These are phyloP conservation scores for Magallana ariakensis DNA, from an alignment of 1,140 invertebrate species.

Conservation along the genomic window DNA sequence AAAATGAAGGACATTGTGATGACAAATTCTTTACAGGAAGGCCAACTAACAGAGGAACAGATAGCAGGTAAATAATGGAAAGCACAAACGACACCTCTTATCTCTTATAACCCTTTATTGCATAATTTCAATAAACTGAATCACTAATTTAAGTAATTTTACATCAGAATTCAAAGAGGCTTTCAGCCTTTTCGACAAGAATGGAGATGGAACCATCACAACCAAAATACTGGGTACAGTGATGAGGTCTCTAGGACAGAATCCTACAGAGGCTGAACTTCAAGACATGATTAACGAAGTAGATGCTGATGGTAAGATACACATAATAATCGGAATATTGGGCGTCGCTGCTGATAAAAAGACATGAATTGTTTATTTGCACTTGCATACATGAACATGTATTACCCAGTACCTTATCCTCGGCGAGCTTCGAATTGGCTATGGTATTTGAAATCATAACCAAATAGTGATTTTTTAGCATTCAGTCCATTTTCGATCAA, in stretches of 20 bases:
- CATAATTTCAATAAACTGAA: too few relatives aligned
- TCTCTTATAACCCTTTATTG: too few relatives aligned
- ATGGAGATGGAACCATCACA: constrained; percentile 55
- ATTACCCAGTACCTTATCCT: too few relatives aligned
- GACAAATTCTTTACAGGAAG: not conserved
- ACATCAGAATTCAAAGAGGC: constrained; percentile 58
- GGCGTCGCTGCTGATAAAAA: too few relatives aligned
- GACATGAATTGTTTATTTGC: too few relatives aligned
- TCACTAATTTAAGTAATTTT: too few relatives aligned
- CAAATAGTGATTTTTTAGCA: not conserved
- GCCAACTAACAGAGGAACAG: not conserved
- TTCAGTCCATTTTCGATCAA: not conserved
- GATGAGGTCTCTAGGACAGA: constrained; percentile 89
- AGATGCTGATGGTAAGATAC: constrained; percentile 81
- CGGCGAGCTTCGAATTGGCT: too few relatives aligned
- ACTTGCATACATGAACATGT: too few relatives aligned
- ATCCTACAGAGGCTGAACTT: constrained; percentile 98
- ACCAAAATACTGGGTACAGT: constrained; percentile 55
- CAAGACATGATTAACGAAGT: constrained; percentile 94
- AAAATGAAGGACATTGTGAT: constrained; percentile 99
- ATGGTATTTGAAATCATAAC: too few relatives aligned
- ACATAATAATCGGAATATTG: not conserved
- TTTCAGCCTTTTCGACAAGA: constrained; percentile 54
- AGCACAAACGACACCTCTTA: too few relatives aligned
- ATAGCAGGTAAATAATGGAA: not conserved